Percentiles rank a stretch among this genome's conserved stretches.
Conservation (phyloP, 2,888 invertebrate species). For the Pseudococcus jackbeardsleyi region DNA sequence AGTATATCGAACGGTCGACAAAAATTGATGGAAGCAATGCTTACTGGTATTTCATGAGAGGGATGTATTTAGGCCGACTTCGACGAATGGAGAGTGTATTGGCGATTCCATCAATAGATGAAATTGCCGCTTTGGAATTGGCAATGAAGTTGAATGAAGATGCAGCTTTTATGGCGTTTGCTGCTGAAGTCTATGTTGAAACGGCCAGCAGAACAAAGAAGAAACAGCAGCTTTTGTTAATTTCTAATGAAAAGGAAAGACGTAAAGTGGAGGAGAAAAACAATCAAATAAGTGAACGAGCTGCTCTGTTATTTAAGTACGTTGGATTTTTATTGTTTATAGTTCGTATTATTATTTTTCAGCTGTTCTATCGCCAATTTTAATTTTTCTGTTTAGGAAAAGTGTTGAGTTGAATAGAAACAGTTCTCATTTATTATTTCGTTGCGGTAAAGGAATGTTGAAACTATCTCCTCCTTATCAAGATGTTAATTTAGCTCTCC, state of each 20-base stretch:
- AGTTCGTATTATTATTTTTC: not conserved
- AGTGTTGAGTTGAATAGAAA: constrained; percentile 5
- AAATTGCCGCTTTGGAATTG: constrained; percentile 22
- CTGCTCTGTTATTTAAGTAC: constrained; percentile 51
- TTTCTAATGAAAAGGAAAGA: not conserved
- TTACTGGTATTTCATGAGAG: constrained; percentile 47
- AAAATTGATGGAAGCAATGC: constrained; percentile 29
- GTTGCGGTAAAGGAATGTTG: constrained; percentile 59
- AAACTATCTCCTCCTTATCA: constrained; percentile 43
- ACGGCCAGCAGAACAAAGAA: constrained; percentile 5
- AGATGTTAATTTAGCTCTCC: constrained; percentile 9
- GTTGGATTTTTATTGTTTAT: not conserved
- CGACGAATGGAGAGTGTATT: constrained; percentile 20
- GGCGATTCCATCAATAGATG: constrained; percentile 23
- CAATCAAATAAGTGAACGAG: not conserved
- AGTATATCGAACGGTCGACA: constrained; percentile 12
- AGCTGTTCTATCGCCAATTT: not conserved
- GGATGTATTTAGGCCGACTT: constrained; percentile 44
- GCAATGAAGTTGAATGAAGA: constrained; percentile 36
- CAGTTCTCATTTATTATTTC: constrained; percentile 55
- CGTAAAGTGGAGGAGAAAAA: not conserved
- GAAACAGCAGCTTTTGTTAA: not conserved
- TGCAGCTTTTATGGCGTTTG: constrained; percentile 47
- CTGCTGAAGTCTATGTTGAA: constrained; percentile 57
- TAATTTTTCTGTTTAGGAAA: constrained; percentile 43